A percentile compares a stretch with the other conserved stretches of the same genome.
These are phyloP conservation scores for Gonatopus flavifemur DNA, from an alignment of 1,140 invertebrate genomes.

Conservation along the genomic window DNA sequence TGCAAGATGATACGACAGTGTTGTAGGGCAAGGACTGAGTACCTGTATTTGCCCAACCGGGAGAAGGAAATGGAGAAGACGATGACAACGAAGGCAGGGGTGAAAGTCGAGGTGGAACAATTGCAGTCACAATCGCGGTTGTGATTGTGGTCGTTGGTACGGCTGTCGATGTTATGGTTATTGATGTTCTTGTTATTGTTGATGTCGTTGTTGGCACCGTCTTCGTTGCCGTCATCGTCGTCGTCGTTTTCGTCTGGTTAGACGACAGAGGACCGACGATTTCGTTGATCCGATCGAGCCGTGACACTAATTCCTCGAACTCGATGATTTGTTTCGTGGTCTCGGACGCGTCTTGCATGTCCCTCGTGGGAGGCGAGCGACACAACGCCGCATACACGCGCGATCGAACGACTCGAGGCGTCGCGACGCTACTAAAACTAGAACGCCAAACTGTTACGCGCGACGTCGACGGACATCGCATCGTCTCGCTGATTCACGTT, in stretches of 20 bases:
- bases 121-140: not conserved
- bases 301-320: slow-evolving; percentile 51
- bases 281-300: slow-evolving; percentile 51
- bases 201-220: not conserved
- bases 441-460: slow-evolving; percentile 11
- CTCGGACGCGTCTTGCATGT: slow-evolving; percentile 40
- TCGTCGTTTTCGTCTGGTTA: not conserved
- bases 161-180: not conserved
- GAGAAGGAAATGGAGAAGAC: not conserved
- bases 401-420: slow-evolving; percentile 31
- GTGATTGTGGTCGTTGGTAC: slow-evolving; percentile 1
- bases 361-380: slow-evolving; percentile 28
- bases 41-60: not conserved
- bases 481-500: too few species aligned
- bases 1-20: not conserved
- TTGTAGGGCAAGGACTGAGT: not conserved
- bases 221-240: not conserved
- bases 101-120: not conserved
- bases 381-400: not conserved
- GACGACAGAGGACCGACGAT: slow-evolving; percentile 2
- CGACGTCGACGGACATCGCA: too few species aligned
- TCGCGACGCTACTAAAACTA: slow-evolving; percentile 49
- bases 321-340: slow-evolving; percentile 49
- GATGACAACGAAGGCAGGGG: not conserved
- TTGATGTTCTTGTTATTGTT: not conserved